phyloP scores from a whole-genome alignment of 2,797 vertebrate species.

The Myotis vivesi region DNA sequence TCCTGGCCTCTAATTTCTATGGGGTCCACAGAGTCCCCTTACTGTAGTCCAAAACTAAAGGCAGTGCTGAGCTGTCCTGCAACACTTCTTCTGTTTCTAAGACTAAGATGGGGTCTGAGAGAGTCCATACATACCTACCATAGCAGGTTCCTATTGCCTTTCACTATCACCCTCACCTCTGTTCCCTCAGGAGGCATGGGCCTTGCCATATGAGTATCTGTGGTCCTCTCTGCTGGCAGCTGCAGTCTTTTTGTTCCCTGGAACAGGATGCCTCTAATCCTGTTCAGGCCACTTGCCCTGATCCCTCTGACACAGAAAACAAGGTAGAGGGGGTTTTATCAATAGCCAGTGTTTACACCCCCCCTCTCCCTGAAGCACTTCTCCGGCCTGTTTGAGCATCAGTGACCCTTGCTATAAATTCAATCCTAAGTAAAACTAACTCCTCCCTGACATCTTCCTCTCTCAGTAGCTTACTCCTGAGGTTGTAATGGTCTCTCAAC shows the following conservation, averaged over 20 bases:
- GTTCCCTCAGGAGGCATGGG: background rate
- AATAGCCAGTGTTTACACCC: background rate
- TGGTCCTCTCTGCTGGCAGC: conserved; percentile 78
- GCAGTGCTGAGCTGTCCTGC: background rate
- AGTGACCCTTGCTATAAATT: background rate
- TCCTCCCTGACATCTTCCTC: background rate
- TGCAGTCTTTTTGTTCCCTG: background rate
- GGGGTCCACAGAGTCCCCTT: background rate
- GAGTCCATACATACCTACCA: background rate
- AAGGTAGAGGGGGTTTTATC: background rate
- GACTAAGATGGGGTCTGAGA: background rate
- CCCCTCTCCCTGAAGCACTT: background rate
- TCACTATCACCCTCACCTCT: background rate
- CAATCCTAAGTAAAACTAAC: background rate
- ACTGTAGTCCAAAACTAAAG: background rate
- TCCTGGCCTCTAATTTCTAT: background rate
- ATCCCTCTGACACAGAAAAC: background rate
- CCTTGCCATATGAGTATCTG: background rate
- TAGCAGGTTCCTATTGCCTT: background rate
- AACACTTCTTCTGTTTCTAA: background rate
- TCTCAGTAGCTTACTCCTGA: background rate
- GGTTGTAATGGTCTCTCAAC: background rate
- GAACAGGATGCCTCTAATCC: background rate
- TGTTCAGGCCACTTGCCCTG: background rate
- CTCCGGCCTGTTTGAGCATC: background rate